Conservation (phyloP, 2,113 vertebrate genomes). For the Protomyctophum bolini region DNA sequence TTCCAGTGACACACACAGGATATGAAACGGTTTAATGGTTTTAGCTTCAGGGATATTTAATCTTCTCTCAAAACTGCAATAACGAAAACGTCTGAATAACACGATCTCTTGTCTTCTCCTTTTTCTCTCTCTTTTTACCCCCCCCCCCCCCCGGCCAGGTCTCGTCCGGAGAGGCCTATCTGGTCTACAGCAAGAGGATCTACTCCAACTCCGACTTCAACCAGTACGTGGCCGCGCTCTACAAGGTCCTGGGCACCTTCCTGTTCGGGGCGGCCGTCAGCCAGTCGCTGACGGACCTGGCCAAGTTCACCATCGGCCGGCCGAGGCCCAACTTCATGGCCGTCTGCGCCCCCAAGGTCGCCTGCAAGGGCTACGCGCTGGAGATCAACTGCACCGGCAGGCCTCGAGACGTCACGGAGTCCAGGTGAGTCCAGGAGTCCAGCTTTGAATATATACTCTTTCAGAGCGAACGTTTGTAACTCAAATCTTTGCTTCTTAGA, state of each 20-base stretch:
- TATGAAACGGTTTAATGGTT: too few relatives aligned
- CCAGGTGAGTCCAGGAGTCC: too few relatives aligned
- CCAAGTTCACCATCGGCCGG: slow-evolving; percentile 92
- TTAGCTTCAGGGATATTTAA: too few relatives aligned
- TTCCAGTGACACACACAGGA: background rate
- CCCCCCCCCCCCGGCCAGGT: slow-evolving; percentile 74
- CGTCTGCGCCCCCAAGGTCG: slow-evolving; percentile 85
- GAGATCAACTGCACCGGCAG: slow-evolving; percentile 85
- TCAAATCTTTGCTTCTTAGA: too few relatives aligned
- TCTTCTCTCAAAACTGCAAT: too few relatives aligned
- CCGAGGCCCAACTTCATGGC: slow-evolving; percentile 92
- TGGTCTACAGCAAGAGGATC: slow-evolving; percentile 88
- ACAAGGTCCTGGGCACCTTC: slow-evolving; percentile 89
- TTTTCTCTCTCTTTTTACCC: background rate
- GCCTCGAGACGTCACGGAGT: slow-evolving; percentile 81
- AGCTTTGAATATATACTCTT: too few relatives aligned
- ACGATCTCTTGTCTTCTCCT: background rate
- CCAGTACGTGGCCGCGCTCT: slow-evolving; percentile 90
- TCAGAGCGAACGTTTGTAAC: too few relatives aligned
- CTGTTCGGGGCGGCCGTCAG: slow-evolving; percentile 85
- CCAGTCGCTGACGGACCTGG: slow-evolving; percentile 92
- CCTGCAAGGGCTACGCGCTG: slow-evolving; percentile 82
- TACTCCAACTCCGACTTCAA: slow-evolving; percentile 90
- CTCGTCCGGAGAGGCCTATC: slow-evolving; percentile 85
- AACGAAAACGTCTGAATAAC: too few relatives aligned